Evolutionary conservation across 2,797 vertebrate genomes (phyloP), one percentile per base, ranked within the genome.

Genomic region (Characodon lateralis): DNA sequence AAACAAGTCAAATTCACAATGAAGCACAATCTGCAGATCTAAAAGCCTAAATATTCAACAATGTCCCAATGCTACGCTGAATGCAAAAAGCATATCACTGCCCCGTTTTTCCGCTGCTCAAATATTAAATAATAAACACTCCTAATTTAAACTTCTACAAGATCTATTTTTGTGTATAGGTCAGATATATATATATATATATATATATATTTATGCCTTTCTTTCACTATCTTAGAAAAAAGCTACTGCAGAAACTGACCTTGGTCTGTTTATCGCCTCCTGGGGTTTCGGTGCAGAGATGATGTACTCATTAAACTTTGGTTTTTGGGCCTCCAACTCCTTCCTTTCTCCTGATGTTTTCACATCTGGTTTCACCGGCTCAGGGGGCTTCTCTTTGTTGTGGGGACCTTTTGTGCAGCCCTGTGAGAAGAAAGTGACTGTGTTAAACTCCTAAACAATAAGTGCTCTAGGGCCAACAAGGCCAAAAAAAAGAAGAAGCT

Each of bases 361-460:
- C 79, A 98, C 97, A 82, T 99, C 97, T 55, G 98, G 97, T 87
- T 98, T 99, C 80, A 98, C 96, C 2, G 98, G 96, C 90, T 98
- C 97, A 1, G 97, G 96, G 20, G 98, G 98, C 84, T 98, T 99
- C 92, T 98, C 97, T 65, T 97, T 97, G 89, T 97, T 98, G 89
- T 99, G 97, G 41, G 94, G 92, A 69, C 97, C 98, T 87, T 98
- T 99, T n/a, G 98, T 99, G 83, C 98, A 99, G 71, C 98, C 98
- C 98, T 99, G 78, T 7, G 92, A 73, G 12, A 41, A 78, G 28
- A 84, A 72, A 84, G 51, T 71, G 58, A 83, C 31, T 13, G 9
- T 58, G 76, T 76, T 79, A 55, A 58, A 79, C 63, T 80, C 18
- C 13, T 24, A 83, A 61, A 80, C 39, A 80, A 79, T 48, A 31